Percentiles rank a stretch among this genome's conserved stretches.
phyloP scores from a whole-genome alignment of 2,797 vertebrate species.

The Scarus forsteni region DNA sequence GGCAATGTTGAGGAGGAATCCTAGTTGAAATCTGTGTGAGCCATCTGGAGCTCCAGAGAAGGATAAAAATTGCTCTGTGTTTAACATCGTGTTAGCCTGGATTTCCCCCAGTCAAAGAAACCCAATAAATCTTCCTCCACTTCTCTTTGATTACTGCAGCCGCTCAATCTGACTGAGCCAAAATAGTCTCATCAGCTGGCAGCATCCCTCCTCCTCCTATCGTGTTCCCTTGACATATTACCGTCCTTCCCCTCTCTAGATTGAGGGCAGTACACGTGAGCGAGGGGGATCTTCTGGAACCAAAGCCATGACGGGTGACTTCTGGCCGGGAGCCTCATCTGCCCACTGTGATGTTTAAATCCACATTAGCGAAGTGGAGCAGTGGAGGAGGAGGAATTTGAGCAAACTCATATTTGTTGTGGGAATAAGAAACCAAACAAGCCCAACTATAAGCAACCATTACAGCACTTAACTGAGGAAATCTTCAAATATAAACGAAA shows the following conservation, averaged over 20 bases:
- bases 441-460: background rate
- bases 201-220: conserved; percentile 34
- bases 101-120: conserved; percentile 49
- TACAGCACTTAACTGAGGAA: background rate
- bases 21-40: conserved; percentile 3
- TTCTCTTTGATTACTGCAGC: conserved; percentile 44
- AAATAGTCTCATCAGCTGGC: conserved; percentile 62
- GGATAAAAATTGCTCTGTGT: conserved; percentile 40
- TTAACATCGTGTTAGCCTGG: conserved; percentile 46
- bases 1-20: background rate
- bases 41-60: conserved; percentile 4
- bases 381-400: conserved; percentile 17
- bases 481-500: too few relatives aligned
- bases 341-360: conserved; percentile 37
- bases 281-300: conserved; percentile 42
- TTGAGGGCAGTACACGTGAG: conserved; percentile 72
- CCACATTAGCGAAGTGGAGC: conserved; percentile 43
- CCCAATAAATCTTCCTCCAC: conserved; percentile 38
- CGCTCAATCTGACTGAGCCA: conserved; percentile 28
- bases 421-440: conserved; percentile 12
- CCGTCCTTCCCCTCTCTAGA: conserved; percentile 63
- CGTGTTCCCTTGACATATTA: conserved; percentile 65
- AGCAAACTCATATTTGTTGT: conserved; percentile 15
- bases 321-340: conserved; percentile 44
- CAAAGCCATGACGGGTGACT: conserved; percentile 30